Evolutionary conservation across 2,888 invertebrate genomes (phyloP).

Genomic region (Atethmia centrago): DNA sequence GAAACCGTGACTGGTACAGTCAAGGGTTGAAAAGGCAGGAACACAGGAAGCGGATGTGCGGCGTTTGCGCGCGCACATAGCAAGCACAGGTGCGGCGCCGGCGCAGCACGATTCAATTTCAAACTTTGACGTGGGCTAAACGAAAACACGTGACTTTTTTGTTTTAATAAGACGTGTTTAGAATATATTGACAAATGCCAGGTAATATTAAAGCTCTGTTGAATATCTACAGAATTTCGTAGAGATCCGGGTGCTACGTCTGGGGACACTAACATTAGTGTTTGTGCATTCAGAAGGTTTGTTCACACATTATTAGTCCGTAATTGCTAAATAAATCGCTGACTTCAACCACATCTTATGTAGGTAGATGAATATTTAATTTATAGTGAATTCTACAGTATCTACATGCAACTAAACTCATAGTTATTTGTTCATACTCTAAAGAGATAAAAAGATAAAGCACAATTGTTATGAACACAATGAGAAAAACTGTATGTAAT

Average conservation of each 20-base stretch:
- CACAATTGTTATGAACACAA: conserved; percentile 26
- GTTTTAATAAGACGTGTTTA: conserved; percentile 33
- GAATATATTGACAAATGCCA: conserved; percentile 35
- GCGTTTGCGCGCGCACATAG: conserved; percentile 69
- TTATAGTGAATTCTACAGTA: not conserved
- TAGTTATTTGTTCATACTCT: conserved; percentile 24
- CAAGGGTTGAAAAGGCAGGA: conserved; percentile 77
- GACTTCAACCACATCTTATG: conserved; percentile 12
- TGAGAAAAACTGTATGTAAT: conserved; percentile 35
- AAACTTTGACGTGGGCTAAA: conserved; percentile 72
- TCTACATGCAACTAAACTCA: conserved; percentile 1
- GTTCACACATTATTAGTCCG: conserved; percentile 16
- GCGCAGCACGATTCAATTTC: conserved; percentile 70
- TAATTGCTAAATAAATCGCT: conserved; percentile 23
- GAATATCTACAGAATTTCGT: conserved; percentile 31
- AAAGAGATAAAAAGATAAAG: conserved; percentile 36
- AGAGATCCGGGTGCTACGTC: conserved; percentile 46
- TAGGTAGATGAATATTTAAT: conserved; percentile 11
- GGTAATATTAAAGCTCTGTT: conserved; percentile 9
- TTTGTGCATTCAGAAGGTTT: conserved; percentile 13
- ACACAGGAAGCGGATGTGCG: conserved; percentile 87
- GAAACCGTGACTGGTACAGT: conserved; percentile 72
- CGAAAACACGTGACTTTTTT: conserved; percentile 69
- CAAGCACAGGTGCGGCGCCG: conserved; percentile 67
- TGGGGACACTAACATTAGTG: not conserved